Base-by-base conservation (phyloP, 2,797 vertebrate species). In the Bufotes viridis region DNA sequence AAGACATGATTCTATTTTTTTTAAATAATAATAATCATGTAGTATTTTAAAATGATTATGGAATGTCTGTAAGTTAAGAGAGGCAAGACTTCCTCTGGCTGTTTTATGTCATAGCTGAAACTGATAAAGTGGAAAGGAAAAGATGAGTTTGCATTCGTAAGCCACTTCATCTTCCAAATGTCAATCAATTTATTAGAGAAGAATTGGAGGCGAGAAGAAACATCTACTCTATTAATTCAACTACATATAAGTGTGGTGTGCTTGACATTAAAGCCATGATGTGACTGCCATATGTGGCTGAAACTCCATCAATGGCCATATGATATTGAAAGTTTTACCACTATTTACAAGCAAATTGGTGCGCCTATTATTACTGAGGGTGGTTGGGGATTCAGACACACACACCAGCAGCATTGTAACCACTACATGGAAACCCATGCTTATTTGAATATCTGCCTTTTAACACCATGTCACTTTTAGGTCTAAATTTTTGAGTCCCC, bases 1-100 rank as follows among this genome's bases (percentile, higher is more conserved):
- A 67, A 61, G 29, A 61, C 82, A 78, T 67, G 24, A 85, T 24
- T 83, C 13, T 53, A 26, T 20, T 20, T n/a, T 24, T 49, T 67
- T 51, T 78, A 3, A 53, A 78, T 55, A 51, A 51, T 7, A 53
- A 78, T 55, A 51, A 51, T 75, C 24, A 78, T 55, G 74, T 53
- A 67, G n/a, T 85, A 85, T 85, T 53, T 85, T 63, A 22, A 76
- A 85, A 85, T 85, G 78, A 85, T 78, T 55, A 78, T 78, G 29
- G 74, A 78, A 85, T 67, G 42, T 67, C 76, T 67, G 42, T 75
- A 65, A 55, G 60, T 51, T 85, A 78, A 78, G 74, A 53, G 60
- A 85, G 60, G 74, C 74, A 76, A 78, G 18, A 78, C 42, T 55
- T 85, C 84, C 58, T 78, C 49, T 65, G 49, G 42, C 58, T 78